Base-by-base conservation (phyloP, 35 echinoderm and acorn worm genomes). In the Nesometra sesokonis region DNA sequence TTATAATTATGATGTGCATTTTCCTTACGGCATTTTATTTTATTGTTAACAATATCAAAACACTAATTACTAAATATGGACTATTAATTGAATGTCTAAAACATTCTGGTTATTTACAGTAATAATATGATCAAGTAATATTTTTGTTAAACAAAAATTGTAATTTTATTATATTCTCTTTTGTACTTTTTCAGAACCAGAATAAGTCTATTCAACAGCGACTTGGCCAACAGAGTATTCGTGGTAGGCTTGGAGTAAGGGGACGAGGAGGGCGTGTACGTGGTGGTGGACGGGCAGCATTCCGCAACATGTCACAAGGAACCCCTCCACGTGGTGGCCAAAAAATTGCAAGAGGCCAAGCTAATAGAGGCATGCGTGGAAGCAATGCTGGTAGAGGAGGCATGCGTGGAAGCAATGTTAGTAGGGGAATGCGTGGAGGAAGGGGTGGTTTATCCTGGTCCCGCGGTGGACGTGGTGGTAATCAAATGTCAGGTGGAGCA, bases 231-330 rank as follows among this genome's bases (percentile, higher is more conserved):
- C 85, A 78, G 19, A 34, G 82, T 76, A 57, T 43, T 15, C 46
- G 87, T 43, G 87, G 30, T 29, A 32, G 40, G 46, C 23, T 80
- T 11, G 86, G 86, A 0, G 77, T 37, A 33, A n/a, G 40, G 36
- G 67, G 87, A 35, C 33, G 87, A 76, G 39, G 87, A 76, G 39
- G 79, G 5, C 80, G 47, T 36, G 34, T 52, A 32, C 36, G 57
- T 29, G 87, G 57, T 31, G 47, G 35, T 15, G 35, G 23, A 30
- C 79, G 46, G 3, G 35, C 47, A 34, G 84, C 33, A 33, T 77
- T 82, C 84, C 11, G 27, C 36, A 83, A 81, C 34, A 13, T 84
- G 36, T 80, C 90, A 85, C 86, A 88, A 90, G 85, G 91, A 85
- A 38, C 80, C 80, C 35, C 82, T 91, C 0, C 81, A 46, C 5